Evolutionary conservation across 2,888 invertebrate species (phyloP).

Genomic region (Automeris io): DNA sequence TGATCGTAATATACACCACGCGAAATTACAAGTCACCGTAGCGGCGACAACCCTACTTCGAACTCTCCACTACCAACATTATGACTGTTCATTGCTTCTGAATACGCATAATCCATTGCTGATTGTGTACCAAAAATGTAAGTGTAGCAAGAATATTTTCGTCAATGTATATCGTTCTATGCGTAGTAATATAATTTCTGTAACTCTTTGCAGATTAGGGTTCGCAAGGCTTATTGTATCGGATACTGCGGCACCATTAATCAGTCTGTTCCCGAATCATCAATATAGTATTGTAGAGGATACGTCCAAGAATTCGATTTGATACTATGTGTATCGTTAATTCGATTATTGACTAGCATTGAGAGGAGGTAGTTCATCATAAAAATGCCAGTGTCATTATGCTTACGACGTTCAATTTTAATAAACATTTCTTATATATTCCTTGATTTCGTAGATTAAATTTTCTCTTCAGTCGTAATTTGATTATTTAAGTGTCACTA

Average conservation of each 20-base stretch:
- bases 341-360: slow-evolving; percentile 63
- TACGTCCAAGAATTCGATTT: slow-evolving; percentile 71
- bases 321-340: slow-evolving; percentile 64
- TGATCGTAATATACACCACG: slow-evolving; percentile 39
- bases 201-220: slow-evolving; percentile 39
- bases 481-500: no score
- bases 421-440: slow-evolving; percentile 1
- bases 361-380: slow-evolving; percentile 61
- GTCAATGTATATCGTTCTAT: slow-evolving; percentile 27
- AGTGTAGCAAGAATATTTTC: not conserved
- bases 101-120: slow-evolving; percentile 21
- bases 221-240: slow-evolving; percentile 57
- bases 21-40: slow-evolving; percentile 65
- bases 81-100: slow-evolving; percentile 6
- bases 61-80: slow-evolving; percentile 23
- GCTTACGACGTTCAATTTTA: slow-evolving; percentile 16
- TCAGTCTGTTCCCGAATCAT: slow-evolving; percentile 73
- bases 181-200: slow-evolving; percentile 12
- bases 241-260: slow-evolving; percentile 65
- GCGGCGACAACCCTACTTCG: slow-evolving; percentile 69
- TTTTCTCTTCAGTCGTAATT: no score
- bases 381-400: slow-evolving; percentile 56
- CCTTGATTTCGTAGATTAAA: not conserved
- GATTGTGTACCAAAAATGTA: slow-evolving; percentile 2
- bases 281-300: slow-evolving; percentile 71